Base-by-base conservation (phyloP, 2,888 invertebrate species). In the Glyphotaelius pellucidus region DNA sequence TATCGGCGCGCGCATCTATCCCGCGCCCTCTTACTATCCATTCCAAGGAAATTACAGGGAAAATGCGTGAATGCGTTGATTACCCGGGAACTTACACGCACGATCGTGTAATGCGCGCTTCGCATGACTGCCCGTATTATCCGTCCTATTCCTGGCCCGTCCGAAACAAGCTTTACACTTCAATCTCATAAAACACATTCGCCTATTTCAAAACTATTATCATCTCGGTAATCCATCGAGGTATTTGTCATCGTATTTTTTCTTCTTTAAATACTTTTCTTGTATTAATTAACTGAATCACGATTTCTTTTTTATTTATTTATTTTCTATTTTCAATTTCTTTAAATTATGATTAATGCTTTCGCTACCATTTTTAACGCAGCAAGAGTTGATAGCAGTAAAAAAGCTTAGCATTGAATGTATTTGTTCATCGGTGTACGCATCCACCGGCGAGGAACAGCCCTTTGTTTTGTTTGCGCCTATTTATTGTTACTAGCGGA, bases 31-130 rank as follows among this genome's bases (percentile, higher is more conserved):
- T 89, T 15, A 25, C 80, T 25, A 38, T 42, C 30, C 80, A 15
- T 14, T 32, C 19, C 81, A 32, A 90, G 92, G 91, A 90, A 91
- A 92, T 92, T 90, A 91, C 47, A 92, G 83, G 84, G 90, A 91
- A 93, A 93, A 93, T 92, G 93, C 93, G 93, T 93, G 93, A 93
- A 93, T 91, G 93, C 93, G 93, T 93, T 90, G 93, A 93, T 93
- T 92, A 88, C 91, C 89, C 91, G 80, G 87, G 79, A 91, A 91
- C 90, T 92, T 93, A 93, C 93, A 93, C 93, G 93, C 93, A 93
- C 90, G 87, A 91, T 91, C 89, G 67, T 90, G 90, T 91, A 93
- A 93, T 92, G 93, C 91, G 92, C 91, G 91, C 90, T 83, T 93
- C 92, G 93, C 93, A 93, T 93, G 93, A 92, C 92, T 89, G 52